A percentile compares a stretch with the other conserved stretches of the same genome.
These are phyloP conservation scores for Gambusia affinis DNA, from an alignment of 2,113 vertebrate genomes.

Conservation along the genomic window DNA sequence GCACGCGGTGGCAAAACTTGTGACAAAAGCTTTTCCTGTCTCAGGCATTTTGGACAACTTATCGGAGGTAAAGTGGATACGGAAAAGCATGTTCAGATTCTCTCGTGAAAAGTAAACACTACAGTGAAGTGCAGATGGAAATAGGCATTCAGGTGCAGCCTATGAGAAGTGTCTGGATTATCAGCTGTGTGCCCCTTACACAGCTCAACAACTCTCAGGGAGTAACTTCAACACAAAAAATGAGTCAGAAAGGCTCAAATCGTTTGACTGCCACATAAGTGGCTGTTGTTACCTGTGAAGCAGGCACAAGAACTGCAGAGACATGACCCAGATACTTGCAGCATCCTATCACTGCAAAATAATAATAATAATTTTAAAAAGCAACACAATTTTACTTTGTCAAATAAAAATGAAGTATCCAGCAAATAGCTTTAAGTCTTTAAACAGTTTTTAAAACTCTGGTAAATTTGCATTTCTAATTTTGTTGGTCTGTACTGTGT, in stretches of 20 bases:
- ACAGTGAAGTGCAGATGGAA: not conserved
- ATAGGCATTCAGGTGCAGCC: not conserved
- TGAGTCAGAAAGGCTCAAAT: not conserved
- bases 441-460: too few relatives aligned
- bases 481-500: not conserved
- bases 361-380: too few relatives aligned
- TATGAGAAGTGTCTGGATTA: not conserved
- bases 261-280: not conserved
- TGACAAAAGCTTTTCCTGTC: constrained; percentile 94
- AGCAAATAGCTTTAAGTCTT: too few relatives aligned
- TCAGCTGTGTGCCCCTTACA: not conserved
- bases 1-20: constrained; percentile 94
- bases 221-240: not conserved
- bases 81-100: not conserved
- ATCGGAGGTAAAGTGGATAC: constrained; percentile 84
- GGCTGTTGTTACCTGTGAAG: not conserved
- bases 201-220: not conserved
- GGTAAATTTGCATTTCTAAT: not conserved
- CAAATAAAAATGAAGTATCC: too few relatives aligned
- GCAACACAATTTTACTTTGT: too few relatives aligned
- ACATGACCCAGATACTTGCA: not conserved
- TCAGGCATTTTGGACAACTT: constrained; percentile 92
- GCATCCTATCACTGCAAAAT: not conserved
- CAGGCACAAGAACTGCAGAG: not conserved
- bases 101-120: not conserved